Conservation (phyloP, 2,113 vertebrate species). For the Phycodurus eques region DNA sequence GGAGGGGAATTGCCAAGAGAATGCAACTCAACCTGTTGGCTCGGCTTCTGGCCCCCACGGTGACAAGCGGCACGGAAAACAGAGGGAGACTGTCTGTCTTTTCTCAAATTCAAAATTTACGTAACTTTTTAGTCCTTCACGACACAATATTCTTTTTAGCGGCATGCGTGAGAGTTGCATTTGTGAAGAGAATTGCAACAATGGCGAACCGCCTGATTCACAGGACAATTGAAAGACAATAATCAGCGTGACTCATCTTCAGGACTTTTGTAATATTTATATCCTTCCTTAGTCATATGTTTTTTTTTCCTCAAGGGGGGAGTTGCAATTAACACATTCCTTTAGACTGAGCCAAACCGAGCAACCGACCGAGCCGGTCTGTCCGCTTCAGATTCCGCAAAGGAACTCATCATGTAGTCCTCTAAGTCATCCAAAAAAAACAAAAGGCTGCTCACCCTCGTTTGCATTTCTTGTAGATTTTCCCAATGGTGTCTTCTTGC, state of each 20-base stretch:
- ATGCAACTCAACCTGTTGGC: constrained; percentile 71
- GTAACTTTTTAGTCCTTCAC: background rate
- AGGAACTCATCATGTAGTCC: constrained; percentile 33
- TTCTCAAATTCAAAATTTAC: background rate
- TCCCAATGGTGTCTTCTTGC: constrained; percentile 89
- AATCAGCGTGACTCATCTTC: constrained; percentile 55
- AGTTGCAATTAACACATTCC: constrained; percentile 64
- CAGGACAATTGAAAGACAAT: constrained; percentile 49
- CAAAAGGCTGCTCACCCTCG: constrained; percentile 82
- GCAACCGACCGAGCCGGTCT: constrained; percentile 61
- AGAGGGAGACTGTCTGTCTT: background rate
- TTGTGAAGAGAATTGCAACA: constrained; percentile 10
- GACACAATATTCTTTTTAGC: background rate
- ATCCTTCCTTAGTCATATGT: constrained; percentile 38
- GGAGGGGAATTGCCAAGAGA: constrained; percentile 56
- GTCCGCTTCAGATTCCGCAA: constrained; percentile 50
- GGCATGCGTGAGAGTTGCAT: background rate
- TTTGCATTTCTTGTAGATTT: constrained; percentile 99
- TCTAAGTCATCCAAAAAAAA: background rate
- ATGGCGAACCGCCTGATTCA: constrained; percentile 39
- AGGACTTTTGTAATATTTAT: constrained; percentile 51
- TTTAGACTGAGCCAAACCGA: constrained; percentile 22
- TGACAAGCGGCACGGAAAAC: constrained; percentile 30
- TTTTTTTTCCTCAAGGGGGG: constrained; percentile 38
- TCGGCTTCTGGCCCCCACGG: constrained; percentile 46